Evolutionary conservation across 2,113 vertebrate species (phyloP).

Genomic region (Cryptotis parvus): DNA sequence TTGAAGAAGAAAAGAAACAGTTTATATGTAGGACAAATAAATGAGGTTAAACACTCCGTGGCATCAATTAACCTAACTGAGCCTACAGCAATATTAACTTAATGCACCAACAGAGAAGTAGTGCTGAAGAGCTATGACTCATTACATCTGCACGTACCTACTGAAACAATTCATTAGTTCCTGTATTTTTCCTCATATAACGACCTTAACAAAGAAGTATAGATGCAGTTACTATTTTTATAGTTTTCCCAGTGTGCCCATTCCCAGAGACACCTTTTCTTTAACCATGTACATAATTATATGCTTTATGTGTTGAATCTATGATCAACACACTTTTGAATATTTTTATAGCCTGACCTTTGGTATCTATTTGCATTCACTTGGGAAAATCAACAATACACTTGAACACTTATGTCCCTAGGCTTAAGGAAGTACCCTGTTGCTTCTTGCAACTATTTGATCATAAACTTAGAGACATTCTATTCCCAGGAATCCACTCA

Average conservation of each 20-base stretch:
- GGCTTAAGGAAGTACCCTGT: not conserved
- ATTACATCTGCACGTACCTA: not conserved
- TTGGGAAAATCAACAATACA: constrained; percentile 33
- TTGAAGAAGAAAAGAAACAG: too few relatives aligned
- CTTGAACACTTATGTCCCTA: not conserved
- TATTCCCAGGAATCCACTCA: constrained; percentile 10
- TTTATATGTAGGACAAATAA: not conserved
- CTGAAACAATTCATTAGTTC: not conserved
- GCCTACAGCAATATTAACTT: not conserved
- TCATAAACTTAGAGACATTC: constrained; percentile 46
- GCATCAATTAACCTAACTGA: not conserved
- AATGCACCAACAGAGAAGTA: not conserved
- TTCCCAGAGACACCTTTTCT: not conserved
- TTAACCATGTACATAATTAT: not conserved
- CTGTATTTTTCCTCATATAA: not conserved
- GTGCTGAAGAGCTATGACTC: not conserved
- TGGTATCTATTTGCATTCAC: not conserved
- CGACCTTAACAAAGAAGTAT: not conserved
- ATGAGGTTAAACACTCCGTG: not conserved
- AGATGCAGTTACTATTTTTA: not conserved
- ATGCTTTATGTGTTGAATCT: not conserved
- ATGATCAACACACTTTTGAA: not conserved
- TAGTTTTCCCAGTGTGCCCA: not conserved
- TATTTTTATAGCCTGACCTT: not conserved
- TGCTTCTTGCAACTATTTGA: not conserved